Conservation (phyloP, 2,888 invertebrate genomes). For the Ennomos fuscantarius region DNA sequence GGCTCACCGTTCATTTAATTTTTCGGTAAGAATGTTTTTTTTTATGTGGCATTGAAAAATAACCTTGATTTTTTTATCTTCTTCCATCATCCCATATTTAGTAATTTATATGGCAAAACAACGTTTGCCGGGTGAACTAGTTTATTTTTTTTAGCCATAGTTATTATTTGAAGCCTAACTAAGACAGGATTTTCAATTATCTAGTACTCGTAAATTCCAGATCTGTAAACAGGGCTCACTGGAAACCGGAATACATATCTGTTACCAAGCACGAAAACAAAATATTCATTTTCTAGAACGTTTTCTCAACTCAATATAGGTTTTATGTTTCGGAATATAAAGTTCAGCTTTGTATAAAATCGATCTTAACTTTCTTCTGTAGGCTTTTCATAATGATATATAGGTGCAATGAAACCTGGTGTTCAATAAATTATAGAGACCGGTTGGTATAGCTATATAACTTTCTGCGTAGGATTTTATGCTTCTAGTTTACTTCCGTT, state of each 20-base stretch:
- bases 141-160: too few relatives aligned
- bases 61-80: too few relatives aligned
- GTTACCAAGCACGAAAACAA: conserved; percentile 33
- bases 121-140: too few relatives aligned
- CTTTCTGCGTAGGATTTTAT: background rate
- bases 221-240: conserved; percentile 19
- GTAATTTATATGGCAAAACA: too few relatives aligned
- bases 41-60: too few relatives aligned
- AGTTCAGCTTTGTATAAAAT: conserved; percentile 31
- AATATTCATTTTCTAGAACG: conserved; percentile 26
- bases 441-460: conserved; percentile 9
- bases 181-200: background rate
- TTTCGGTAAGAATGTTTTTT: too few relatives aligned
- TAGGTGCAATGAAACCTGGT: conserved; percentile 16
- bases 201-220: conserved; percentile 29
- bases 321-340: conserved; percentile 41
- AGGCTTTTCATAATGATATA: conserved; percentile 15
- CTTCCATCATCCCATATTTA: too few relatives aligned
- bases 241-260: conserved; percentile 28
- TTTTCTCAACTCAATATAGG: conserved; percentile 34
- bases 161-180: too few relatives aligned
- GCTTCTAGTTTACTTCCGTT: too few relatives aligned
- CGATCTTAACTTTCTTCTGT: conserved; percentile 28
- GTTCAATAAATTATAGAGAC: conserved; percentile 19
- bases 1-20: too few relatives aligned